A percentile compares a stretch with the other conserved stretches of the same genome.
These are phyloP conservation scores for Alcedo atthis DNA, from an alignment of 2,797 vertebrate species.

Conservation along the genomic window DNA sequence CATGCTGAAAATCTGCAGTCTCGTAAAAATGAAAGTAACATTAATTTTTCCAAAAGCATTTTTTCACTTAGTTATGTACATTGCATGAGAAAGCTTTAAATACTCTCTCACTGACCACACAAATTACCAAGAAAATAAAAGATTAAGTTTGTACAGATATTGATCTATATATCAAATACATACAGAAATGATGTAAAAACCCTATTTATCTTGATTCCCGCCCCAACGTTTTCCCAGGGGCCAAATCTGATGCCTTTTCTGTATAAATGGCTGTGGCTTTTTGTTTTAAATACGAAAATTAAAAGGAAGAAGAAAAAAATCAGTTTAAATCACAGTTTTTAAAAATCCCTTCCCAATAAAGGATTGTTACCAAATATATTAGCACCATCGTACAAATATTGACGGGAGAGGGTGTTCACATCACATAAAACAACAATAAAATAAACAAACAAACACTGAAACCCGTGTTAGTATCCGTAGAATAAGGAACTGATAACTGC, in stretches of 20 bases:
- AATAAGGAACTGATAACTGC: constrained; percentile 78
- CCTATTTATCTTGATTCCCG: constrained; percentile 79
- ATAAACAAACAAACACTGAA: constrained; percentile 83
- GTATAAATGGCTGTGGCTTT: constrained; percentile 87
- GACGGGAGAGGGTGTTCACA: constrained; percentile 88
- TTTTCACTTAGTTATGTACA: constrained; percentile 91
- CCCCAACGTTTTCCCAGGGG: constrained; percentile 82
- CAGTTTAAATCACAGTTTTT: constrained; percentile 92
- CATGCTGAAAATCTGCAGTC: constrained; percentile 93
- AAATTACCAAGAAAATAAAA: constrained; percentile 93
- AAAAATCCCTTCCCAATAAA: constrained; percentile 92
- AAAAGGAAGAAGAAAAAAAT: constrained; percentile 88
- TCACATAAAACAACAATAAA: constrained; percentile 88
- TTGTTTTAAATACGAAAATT: constrained; percentile 92
- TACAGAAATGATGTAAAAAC: constrained; percentile 89
- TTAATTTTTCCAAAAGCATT: constrained; percentile 81
- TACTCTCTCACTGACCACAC: constrained; percentile 87
- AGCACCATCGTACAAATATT: constrained; percentile 97
- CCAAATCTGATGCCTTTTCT: constrained; percentile 78
- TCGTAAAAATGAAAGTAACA: constrained; percentile 92
- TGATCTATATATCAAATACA: constrained; percentile 88
- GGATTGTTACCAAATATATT: constrained; percentile 95
- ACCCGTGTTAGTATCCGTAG: constrained; percentile 95
- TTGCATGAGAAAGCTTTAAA: constrained; percentile 87
- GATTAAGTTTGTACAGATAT: constrained; percentile 94